Percentiles rank a stretch among this genome's conserved stretches.
phyloP scores from a whole-genome alignment of 1,140 invertebrate genomes.

The Macrocentrus cingulum region DNA sequence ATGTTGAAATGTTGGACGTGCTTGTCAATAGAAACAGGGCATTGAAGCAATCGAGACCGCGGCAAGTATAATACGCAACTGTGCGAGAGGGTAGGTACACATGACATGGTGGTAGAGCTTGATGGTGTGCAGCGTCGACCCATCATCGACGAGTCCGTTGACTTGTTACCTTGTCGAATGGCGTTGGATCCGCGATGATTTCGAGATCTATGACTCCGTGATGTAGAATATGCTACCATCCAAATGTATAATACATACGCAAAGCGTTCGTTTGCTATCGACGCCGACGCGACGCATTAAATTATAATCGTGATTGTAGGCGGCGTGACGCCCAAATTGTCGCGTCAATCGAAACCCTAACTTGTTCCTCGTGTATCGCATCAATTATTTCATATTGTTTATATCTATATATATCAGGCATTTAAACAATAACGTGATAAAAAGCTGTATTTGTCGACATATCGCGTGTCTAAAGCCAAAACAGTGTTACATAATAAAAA shows the following conservation, averaged over 20 bases:
- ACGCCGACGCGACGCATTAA: conserved; percentile 28
- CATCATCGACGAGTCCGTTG: conserved; percentile 41
- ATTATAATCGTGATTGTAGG: conserved; percentile 29
- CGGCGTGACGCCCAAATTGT: conserved; percentile 20
- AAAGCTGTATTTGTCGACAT: too few species aligned
- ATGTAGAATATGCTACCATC: conserved; percentile 44
- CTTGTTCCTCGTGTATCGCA: not conserved
- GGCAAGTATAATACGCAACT: conserved; percentile 44
- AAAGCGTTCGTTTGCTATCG: conserved; percentile 26
- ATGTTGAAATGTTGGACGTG: conserved; percentile 35
- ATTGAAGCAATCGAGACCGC: conserved; percentile 38
- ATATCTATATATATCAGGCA: too few species aligned
- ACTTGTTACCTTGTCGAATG: conserved; percentile 58
- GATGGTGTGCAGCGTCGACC: too few species aligned
- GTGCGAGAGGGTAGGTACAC: too few species aligned
- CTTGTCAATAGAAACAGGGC: conserved; percentile 55
- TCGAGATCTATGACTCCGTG: conserved; percentile 54
- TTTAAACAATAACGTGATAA: too few species aligned
- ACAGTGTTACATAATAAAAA: too few species aligned
- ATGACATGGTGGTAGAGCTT: too few species aligned
- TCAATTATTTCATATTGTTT: not conserved
- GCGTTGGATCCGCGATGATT: conserved; percentile 54
- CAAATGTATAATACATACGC: conserved; percentile 1
- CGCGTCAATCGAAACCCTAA: not conserved
- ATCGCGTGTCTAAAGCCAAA: too few species aligned